These are phyloP conservation scores for Holcopasites calliopsidis DNA, from an alignment of 1,140 invertebrate genomes.

Conservation along the genomic window DNA sequence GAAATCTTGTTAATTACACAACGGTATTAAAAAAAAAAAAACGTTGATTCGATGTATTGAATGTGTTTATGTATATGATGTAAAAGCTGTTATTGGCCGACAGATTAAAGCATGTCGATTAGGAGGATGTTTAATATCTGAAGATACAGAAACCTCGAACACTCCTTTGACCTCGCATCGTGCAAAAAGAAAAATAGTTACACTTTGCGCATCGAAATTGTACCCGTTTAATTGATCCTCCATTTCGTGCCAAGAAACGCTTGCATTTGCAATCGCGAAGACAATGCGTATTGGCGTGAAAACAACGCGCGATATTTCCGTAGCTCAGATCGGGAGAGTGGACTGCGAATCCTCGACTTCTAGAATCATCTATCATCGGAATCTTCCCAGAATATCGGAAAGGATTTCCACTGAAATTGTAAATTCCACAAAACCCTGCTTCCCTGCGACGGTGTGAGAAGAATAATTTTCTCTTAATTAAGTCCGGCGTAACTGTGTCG, in stretches of 20 bases:
- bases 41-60: slow-evolving; percentile 64
- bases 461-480: background rate
- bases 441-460: background rate
- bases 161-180: background rate
- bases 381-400: no score
- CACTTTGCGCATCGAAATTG: no score
- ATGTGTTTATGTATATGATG: slow-evolving; percentile 66
- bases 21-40: slow-evolving; percentile 50
- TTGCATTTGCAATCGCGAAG: background rate
- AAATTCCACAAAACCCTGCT: no score
- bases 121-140: slow-evolving; percentile 2
- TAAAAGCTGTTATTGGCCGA: slow-evolving; percentile 54
- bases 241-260: slow-evolving; percentile 15
- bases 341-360: background rate
- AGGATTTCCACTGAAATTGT: no score
- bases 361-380: background rate
- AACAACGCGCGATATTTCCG: slow-evolving; percentile 20
- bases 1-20: slow-evolving; percentile 39
- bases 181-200: background rate
- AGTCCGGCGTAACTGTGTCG: background rate
- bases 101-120: slow-evolving; percentile 59
- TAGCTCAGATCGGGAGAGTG: background rate
- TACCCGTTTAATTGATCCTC: slow-evolving; percentile 16
- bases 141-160: background rate
- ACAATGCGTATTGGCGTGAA: slow-evolving; percentile 31